Conservation (phyloP, 2,113 vertebrate genomes). For the Pomatostomus ruficeps region DNA sequence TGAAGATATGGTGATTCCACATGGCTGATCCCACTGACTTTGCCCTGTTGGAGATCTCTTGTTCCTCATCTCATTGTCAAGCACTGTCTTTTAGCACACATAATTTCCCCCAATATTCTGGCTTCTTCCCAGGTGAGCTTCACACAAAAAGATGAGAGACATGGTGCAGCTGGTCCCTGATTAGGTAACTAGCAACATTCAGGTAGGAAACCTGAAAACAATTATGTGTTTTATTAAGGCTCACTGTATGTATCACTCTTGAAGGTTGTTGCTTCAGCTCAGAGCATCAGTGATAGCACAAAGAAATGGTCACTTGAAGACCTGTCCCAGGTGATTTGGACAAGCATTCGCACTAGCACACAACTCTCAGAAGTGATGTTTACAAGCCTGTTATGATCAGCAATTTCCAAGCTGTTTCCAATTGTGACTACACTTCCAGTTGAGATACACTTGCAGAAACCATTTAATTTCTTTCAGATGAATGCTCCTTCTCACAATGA, state of each 20-base stretch:
- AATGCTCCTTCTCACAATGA: background rate
- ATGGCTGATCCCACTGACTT: background rate
- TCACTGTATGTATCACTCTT: background rate
- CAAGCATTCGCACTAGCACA: background rate
- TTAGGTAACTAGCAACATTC: background rate
- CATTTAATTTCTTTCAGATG: conserved; percentile 42
- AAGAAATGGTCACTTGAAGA: background rate
- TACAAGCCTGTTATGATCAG: background rate
- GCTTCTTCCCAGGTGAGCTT: conserved; percentile 7
- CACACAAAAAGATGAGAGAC: background rate
- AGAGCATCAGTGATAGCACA: background rate
- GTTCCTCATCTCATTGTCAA: background rate
- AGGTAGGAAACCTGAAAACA: background rate
- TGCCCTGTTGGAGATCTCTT: conserved; percentile 3
- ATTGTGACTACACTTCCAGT: conserved; percentile 21
- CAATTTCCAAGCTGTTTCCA: conserved; percentile 36
- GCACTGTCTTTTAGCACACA: background rate
- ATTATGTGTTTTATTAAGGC: background rate
- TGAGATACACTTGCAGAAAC: conserved; percentile 28
- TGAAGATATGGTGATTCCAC: background rate
- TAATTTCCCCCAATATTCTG: conserved; percentile 14
- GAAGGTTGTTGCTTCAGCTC: background rate
- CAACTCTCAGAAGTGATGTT: background rate
- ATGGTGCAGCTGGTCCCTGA: background rate
- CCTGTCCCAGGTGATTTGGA: background rate